A percentile compares a stretch with the other conserved stretches of the same genome.
Conservation (phyloP, 2,113 vertebrate species). For the Dicerorhinus sumatrensis region DNA sequence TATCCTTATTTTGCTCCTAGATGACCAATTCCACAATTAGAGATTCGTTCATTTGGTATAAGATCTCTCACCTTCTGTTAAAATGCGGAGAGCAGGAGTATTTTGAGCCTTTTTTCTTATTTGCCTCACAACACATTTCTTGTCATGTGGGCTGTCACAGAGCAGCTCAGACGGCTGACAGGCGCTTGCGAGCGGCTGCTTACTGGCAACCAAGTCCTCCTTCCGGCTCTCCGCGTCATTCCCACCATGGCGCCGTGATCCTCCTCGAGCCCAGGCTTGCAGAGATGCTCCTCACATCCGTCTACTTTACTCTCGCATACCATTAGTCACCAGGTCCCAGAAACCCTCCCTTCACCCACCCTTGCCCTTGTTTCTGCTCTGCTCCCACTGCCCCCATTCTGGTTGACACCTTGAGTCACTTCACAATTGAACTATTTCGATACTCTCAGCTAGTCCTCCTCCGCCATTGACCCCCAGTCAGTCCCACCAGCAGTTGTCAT, state of each 20-base stretch:
- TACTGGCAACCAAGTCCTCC: neutral
- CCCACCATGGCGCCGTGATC: neutral
- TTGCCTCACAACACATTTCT: neutral
- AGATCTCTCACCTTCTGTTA: neutral
- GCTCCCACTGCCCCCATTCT: neutral
- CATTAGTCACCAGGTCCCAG: neutral
- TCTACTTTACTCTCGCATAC: neutral
- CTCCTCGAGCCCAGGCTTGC: neutral
- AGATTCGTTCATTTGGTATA: neutral
- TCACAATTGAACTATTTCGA: neutral
- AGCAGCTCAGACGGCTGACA: neutral
- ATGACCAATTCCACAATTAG: neutral
- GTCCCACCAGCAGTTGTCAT: neutral
- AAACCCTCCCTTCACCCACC: neutral
- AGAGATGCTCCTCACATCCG: neutral
- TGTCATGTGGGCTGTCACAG: too few species aligned
- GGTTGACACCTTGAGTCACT: neutral
- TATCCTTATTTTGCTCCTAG: neutral
- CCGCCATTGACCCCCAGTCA: neutral
- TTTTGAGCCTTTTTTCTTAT: neutral
- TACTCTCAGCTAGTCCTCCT: neutral
- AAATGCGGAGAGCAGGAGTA: neutral
- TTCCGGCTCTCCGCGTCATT: neutral
- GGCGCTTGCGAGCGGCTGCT: neutral
- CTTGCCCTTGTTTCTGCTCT: neutral